A percentile compares a stretch with the other conserved stretches of the same genome.
These are phyloP conservation scores for Dunckerocampus dactyliophorus DNA, from an alignment of 2,113 vertebrate species.

Conservation along the genomic window DNA sequence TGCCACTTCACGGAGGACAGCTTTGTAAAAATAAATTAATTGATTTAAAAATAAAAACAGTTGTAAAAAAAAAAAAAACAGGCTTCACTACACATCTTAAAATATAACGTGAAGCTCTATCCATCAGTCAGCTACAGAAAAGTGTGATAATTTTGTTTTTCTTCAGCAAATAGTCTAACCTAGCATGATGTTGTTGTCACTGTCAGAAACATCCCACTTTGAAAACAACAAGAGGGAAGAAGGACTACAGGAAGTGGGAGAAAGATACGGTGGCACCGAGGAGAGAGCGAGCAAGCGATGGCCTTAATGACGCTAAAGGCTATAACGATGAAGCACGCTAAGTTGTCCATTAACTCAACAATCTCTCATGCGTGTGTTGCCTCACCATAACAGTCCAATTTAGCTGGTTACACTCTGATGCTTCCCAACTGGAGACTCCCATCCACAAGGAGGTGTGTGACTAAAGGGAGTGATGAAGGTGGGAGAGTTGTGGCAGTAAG, in stretches of 20 bases:
- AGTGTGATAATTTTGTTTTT: no score
- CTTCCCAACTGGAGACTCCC: constrained; percentile 49
- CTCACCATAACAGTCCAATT: constrained; percentile 64
- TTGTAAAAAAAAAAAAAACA: no score
- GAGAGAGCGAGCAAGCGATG: constrained; percentile 18
- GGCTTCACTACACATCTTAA: no score
- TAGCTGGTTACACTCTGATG: constrained; percentile 62
- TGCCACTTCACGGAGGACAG: no score
- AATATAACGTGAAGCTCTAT: no score
- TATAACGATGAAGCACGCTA: constrained; percentile 60
- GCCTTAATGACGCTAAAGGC: constrained; percentile 60
- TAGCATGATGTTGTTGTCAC: no score
- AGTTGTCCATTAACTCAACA: constrained; percentile 67
- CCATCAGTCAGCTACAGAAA: no score
- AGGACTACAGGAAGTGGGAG: constrained; percentile 24
- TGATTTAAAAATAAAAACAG: no score
- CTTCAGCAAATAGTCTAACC: no score
- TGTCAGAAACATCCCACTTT: neutral
- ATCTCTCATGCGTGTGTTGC: constrained; percentile 61
- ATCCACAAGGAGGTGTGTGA: constrained; percentile 14
- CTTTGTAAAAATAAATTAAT: no score
- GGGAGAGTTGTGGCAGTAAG: constrained; percentile 19
- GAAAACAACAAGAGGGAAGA: constrained; percentile 17
- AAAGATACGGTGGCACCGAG: constrained; percentile 31
- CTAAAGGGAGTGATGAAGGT: constrained; percentile 19